A percentile compares a stretch with the other conserved stretches of the same genome.
Conservation (phyloP, 2,797 vertebrate species). For the Adrianichthys oophorus region DNA sequence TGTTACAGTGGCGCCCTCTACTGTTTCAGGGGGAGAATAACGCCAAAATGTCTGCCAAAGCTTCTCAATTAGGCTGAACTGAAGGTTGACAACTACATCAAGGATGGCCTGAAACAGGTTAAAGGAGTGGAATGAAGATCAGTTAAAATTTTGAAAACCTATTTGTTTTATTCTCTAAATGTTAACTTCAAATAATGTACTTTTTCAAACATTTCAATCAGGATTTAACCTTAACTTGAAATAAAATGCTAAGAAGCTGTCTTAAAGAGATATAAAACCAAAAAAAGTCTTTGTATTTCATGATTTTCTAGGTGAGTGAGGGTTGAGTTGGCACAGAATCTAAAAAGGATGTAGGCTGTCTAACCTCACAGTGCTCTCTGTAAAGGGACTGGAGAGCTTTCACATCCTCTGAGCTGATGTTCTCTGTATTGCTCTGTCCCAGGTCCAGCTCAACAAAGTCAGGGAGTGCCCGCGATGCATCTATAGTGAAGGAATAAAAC, state of each 20-base stretch:
- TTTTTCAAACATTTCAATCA: not conserved
- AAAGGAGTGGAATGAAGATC: not conserved
- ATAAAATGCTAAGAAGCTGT: not conserved
- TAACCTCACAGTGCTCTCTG: constrained; percentile 95
- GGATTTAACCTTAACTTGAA: not conserved
- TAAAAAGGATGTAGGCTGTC: constrained; percentile 18
- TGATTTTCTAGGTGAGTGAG: not conserved
- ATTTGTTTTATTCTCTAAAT: too few relatives aligned
- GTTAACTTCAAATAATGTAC: not conserved
- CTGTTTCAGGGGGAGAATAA: constrained; percentile 83
- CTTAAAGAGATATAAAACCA: too few relatives aligned
- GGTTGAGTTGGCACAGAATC: not conserved
- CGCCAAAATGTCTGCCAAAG: constrained; percentile 98
- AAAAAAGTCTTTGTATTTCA: too few relatives aligned
- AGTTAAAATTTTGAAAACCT: too few relatives aligned
- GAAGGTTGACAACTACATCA: constrained; percentile 94
- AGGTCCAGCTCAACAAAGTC: constrained; percentile 90
- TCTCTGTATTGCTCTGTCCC: constrained; percentile 81
- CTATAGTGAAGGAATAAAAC: constrained; percentile 40
- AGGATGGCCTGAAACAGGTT: constrained; percentile 84
- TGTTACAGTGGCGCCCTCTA: constrained; percentile 81
- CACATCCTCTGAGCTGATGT: constrained; percentile 82
- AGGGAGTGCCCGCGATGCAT: constrained; percentile 90
- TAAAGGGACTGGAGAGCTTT: constrained; percentile 92
- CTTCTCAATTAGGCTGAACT: constrained; percentile 97